Evolutionary conservation across 2,888 invertebrate species (phyloP).

Genomic region (Lymantria dispar): DNA sequence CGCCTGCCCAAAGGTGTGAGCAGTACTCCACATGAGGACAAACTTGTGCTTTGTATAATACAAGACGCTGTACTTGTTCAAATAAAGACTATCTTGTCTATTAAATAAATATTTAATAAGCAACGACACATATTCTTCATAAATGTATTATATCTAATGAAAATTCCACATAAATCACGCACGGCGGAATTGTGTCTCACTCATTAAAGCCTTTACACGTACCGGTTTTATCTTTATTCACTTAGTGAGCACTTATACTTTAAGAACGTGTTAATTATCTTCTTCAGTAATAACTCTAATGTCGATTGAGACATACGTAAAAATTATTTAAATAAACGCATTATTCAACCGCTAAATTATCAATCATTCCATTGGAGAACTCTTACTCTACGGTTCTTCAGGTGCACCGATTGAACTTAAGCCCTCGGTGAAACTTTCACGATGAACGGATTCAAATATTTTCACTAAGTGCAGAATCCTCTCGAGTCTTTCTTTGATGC

Average conservation of each 20-base stretch:
- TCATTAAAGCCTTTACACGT: constrained; percentile 31
- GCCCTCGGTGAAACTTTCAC: constrained; percentile 43
- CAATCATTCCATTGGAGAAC: constrained; percentile 44
- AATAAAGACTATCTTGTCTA: constrained; percentile 8
- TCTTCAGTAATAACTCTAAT: constrained; percentile 35
- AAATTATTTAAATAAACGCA: constrained; percentile 42
- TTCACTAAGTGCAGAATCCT: constrained; percentile 57
- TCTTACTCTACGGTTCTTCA: constrained; percentile 36
- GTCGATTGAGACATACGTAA: constrained; percentile 47
- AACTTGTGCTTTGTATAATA: too few species aligned
- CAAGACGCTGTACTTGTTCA: too few species aligned
- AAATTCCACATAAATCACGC: constrained; percentile 25
- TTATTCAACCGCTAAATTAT: constrained; percentile 44
- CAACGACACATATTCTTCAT: constrained; percentile 15
- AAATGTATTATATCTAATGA: constrained; percentile 26
- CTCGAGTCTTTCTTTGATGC: constrained; percentile 53
- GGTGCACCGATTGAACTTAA: constrained; percentile 50
- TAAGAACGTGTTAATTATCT: constrained; percentile 36
- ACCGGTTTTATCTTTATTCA: constrained; percentile 41
- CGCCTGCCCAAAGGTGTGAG: too few species aligned
- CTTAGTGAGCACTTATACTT: constrained; percentile 36
- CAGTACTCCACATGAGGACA: too few species aligned
- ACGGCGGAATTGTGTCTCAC: constrained; percentile 17
- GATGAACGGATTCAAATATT: constrained; percentile 67
- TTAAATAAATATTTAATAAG: constrained; percentile 20